Evolutionary conservation across 2,797 vertebrate species (phyloP), one percentile per base, ranked within the genome.

Genomic region (Crenichthys baileyi): DNA sequence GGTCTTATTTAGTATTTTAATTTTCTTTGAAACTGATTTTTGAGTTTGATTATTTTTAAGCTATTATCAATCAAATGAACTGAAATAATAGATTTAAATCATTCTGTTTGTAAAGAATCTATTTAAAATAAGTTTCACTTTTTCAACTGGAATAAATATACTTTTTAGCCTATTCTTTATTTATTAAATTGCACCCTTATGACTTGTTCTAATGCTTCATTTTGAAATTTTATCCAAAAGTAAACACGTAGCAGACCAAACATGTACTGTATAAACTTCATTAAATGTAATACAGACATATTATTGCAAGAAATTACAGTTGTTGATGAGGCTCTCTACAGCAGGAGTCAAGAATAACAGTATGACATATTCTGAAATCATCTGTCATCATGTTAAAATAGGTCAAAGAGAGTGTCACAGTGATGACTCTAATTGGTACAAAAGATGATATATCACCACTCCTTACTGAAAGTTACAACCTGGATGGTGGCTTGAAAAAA

Each of bases 321-420:
- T 68, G 44, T 39, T 24, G 39, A 68, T n/a, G 12, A 68, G 39
- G 39, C 36, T 67, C 15, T 9, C 31, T 41, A 12, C 31, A 55
- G 68, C 51, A 1, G 1, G 39, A 71, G 39, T 41, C 48, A 79
- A 77, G 31, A 39, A 68, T 36, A 76, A 76, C 79, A 72, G 78
- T 3, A 15, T 78, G 65, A 61, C 26, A 7, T 29, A 53, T 65
- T 81, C n/a, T 84, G 73, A 72, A 79, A 79, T 80, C 16, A 73
- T 68, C 24, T 48, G 73, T 55, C 7, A 78, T 76, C 24, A 20
- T 51, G 48, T 76, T 74, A 56, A 79, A 73, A 83, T 22, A 39
- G 75, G 83, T 78, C 79, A 88, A 73, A 85, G 48, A 36, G 41
- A 73, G 65, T 26, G 60, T 84, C 83, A 79, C 79, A 68, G 70